Base-by-base conservation (phyloP, 2,113 vertebrate genomes). In the Antigone vipio region DNA sequence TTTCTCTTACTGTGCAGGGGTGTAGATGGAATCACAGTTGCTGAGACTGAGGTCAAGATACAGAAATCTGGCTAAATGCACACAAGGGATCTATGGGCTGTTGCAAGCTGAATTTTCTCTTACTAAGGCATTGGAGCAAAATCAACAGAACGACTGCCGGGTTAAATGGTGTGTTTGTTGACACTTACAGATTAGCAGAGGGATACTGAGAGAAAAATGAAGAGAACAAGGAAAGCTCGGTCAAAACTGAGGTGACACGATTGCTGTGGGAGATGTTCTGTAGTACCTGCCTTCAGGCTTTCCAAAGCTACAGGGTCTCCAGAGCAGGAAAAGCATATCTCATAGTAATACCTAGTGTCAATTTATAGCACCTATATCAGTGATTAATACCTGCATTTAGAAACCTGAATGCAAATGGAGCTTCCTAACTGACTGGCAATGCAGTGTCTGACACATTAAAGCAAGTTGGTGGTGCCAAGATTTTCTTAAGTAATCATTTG, bases 61-160 rank as follows among this genome's bases (percentile, higher is more conserved):
- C 10, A 34, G 22, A 86, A 90, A 74, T 76, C 76, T 97, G 60
- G 50, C 81, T 94, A 83, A 92, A 73, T 68, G 29, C 45, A 81
- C 4, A 4, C 15, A 55, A 82, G 58, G 47, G 42, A 35, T 86
- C 67, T 87, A 44, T 78, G 44, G 35, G 26, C 42, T 86, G 34
- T 47, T 88, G n/a, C 58, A 72, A 96, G 5, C 29, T 75, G 35
- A 47, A 2, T 80, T 77, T 84, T 69, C 73, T 52, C 56, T 92
- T 87, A 88, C 22, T 35, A 35, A 89, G 72, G 45, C 40, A 18
- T 21, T 63, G 68, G 58, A 88, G 35, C 42, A 74, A 92, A 96
- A 94, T 63, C 53, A 42, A 6, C 62, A 35, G 53, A 81, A 56
- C 4, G 6, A 3, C 21, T 44, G n/a, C 64, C 17, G 30, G 40